Evolutionary conservation across 2,113 vertebrate genomes (phyloP).

Genomic region (Bettongia penicillata): DNA sequence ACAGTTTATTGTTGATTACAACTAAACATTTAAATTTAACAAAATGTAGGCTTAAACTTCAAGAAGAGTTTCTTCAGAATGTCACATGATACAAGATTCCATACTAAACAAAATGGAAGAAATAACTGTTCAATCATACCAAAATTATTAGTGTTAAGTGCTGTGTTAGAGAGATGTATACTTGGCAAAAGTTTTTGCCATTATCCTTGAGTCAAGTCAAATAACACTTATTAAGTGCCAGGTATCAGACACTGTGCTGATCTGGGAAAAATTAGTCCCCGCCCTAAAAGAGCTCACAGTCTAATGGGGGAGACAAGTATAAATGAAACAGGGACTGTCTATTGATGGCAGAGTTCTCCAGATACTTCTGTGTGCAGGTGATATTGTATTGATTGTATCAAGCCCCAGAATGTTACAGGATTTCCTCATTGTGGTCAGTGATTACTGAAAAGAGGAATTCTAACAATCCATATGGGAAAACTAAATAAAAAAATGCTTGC

Average conservation of each 20-base stretch:
- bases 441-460: neutral
- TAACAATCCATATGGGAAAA: neutral
- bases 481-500: neutral
- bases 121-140: neutral
- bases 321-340: neutral
- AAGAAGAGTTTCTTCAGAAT: neutral
- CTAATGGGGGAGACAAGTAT: neutral
- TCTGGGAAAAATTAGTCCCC: neutral
- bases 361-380: neutral
- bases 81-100: too few relatives aligned
- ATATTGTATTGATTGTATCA: neutral
- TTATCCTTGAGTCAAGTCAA: neutral
- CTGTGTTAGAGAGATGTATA: neutral
- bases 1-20: neutral
- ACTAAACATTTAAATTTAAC: neutral
- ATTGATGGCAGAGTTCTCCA: neutral
- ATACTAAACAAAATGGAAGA: neutral
- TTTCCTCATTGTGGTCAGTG: neutral
- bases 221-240: neutral
- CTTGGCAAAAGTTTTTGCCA: neutral
- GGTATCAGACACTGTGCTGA: neutral
- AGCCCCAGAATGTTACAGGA: neutral
- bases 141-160: neutral
- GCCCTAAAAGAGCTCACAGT: neutral
- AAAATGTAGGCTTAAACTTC: neutral